Base-by-base conservation (phyloP, 2,888 invertebrate species). In the Epistrophella euchroma region DNA sequence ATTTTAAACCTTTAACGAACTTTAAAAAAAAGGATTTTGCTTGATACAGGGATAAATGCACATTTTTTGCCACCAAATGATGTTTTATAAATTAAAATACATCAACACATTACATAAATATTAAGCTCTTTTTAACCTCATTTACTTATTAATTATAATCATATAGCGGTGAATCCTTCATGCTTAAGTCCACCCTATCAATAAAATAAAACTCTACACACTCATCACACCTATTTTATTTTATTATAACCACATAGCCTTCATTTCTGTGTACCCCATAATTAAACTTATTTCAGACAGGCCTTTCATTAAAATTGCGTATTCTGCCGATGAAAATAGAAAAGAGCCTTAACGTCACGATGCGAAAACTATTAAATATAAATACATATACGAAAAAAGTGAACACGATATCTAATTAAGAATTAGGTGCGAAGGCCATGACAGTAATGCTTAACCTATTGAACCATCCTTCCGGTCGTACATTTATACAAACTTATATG, bases 281-380 rank as follows among this genome's bases (percentile, higher is more conserved):
- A 80, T 85, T 80, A 85, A 80, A 73, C 72, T 73, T 76, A 76
- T 73, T 15, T 50, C 55, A 72, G 72, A 40, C 71, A 58, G 45
- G 68, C 68, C 68, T 52, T 40, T 52, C 52, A 37, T 68, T 85
- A 76, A 76, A 85, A 85, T 85, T 85, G 76, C 68, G 60, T 52
- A 58, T 85, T 47, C 72, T 60, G 71, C 28, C 28, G 80, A 58
- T 76, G 32, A 62, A 40, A 56, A 45, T 22, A 45, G n/a, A 47
- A 15, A 47, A 37, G 25, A 64, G 19, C 62, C 56, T 79, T 75
- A 66, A 75, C 72, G 40, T 76, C 84, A 75, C 72, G 45, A 50
- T 78, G 70, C 70, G 75, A 76, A 80, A 75, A 71, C 56, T 76
- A 77, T 73, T 72, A 73, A 79, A 58, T 25, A 58, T 71, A 71